Evolutionary conservation across 2,113 vertebrate genomes (phyloP).

Genomic region (Anguilla japonica): DNA sequence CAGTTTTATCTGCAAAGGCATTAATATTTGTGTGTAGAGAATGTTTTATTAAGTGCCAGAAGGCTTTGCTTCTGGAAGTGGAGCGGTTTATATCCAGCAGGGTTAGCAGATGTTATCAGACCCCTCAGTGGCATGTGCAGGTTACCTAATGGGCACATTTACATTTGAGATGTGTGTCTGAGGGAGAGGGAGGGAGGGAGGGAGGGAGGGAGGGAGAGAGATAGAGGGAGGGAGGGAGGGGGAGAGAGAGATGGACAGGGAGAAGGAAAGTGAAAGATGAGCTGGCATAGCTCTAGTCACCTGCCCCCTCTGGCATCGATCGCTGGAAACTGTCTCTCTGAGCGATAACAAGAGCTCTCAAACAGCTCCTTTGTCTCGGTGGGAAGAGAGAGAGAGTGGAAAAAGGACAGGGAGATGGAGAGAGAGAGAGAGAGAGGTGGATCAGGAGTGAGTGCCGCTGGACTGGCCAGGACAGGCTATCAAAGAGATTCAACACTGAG

Average conservation of each 20-base stretch:
- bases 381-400: neutral
- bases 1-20: neutral
- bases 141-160: neutral
- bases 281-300: neutral
- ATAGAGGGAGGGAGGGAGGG: too few species aligned
- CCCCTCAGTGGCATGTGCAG: neutral
- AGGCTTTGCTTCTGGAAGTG: neutral
- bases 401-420: too few species aligned
- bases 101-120: neutral
- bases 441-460: neutral
- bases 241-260: neutral
- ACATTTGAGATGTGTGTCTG: neutral
- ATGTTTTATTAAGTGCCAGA: too few species aligned
- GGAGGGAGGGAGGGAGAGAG: too few species aligned
- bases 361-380: neutral
- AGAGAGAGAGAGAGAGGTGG: neutral
- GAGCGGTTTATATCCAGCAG: neutral
- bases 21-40: neutral
- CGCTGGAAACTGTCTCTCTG: neutral
- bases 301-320: neutral
- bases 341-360: neutral
- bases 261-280: neutral
- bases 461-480: slow-evolving; percentile 1
- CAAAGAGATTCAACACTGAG: neutral
- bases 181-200: too few species aligned